Conservation (phyloP, 2,888 invertebrate genomes). For the Gisinianus flammeolus region DNA sequence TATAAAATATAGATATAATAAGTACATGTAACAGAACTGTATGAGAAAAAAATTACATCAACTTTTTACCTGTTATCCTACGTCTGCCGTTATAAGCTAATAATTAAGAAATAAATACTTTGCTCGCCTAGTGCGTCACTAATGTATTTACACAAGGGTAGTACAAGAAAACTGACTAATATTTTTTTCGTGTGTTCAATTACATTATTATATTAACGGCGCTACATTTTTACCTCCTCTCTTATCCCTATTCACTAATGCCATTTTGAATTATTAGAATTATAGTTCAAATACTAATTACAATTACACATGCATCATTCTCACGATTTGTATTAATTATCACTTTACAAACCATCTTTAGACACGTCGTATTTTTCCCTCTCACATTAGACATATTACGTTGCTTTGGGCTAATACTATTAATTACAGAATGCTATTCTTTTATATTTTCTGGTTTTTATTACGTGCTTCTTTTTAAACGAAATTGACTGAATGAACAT, state of each 20-base stretch:
- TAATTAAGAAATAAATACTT: too few relatives aligned
- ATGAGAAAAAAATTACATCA: too few relatives aligned
- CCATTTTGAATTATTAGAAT: neutral
- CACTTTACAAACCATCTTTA: slow-evolving; percentile 1
- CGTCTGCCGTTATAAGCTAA: too few relatives aligned
- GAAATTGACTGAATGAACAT: too few relatives aligned
- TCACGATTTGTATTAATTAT: slow-evolving; percentile 8
- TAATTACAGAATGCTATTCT: too few relatives aligned
- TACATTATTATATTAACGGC: neutral
- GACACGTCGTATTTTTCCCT: neutral
- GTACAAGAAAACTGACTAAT: neutral
- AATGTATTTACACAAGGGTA: neutral
- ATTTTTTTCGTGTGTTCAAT: neutral
- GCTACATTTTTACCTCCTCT: neutral
- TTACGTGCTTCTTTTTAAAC: too few relatives aligned
- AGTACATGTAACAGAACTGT: too few relatives aligned
- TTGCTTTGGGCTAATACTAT: neutral
- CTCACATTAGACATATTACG: neutral
- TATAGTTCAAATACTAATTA: neutral
- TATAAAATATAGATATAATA: too few relatives aligned
- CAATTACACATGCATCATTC: slow-evolving; percentile 1
- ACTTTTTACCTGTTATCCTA: too few relatives aligned
- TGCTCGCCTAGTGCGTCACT: too few relatives aligned
- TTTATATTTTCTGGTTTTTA: too few relatives aligned
- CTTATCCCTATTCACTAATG: neutral